phyloP scores from a whole-genome alignment of 1,140 invertebrate species.

The Babylonia areolata region DNA sequence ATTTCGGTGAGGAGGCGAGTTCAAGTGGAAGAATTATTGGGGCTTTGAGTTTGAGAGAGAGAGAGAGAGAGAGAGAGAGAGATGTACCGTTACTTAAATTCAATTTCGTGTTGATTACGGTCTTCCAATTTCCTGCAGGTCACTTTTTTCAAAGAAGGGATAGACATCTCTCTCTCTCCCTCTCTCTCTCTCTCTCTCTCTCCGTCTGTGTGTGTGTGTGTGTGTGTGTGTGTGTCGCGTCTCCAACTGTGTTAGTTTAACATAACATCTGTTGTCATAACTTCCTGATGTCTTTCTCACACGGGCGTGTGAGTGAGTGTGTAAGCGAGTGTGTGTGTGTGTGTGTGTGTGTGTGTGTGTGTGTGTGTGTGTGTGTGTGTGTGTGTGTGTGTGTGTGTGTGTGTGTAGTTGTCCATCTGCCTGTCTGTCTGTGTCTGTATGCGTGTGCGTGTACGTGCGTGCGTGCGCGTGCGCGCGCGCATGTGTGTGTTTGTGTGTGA shows the following conservation, averaged over 20 bases:
- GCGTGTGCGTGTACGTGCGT: too few relatives aligned
- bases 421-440: not conserved
- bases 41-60: not conserved
- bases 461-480: too few relatives aligned
- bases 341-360: not conserved
- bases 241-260: not conserved
- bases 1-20: slow-evolving; percentile 10
- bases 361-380: too few relatives aligned
- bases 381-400: not conserved
- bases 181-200: not conserved
- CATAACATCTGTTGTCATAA: not conserved
- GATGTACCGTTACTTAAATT: too few relatives aligned
- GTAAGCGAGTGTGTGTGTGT: not conserved
- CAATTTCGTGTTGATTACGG: too few relatives aligned
- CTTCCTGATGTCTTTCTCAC: not conserved
- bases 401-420: not conserved
- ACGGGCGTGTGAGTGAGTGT: not conserved
- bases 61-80: too few relatives aligned
- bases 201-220: not conserved
- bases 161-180: not conserved
- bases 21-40: slow-evolving; percentile 8
- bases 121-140: too few relatives aligned
- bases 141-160: too few relatives aligned
- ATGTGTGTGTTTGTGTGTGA: too few relatives aligned
- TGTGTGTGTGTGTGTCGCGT: not conserved